A percentile compares a stretch with the other conserved stretches of the same genome.
phyloP scores from a whole-genome alignment of 2,888 invertebrate species.

The Piscicola geometra region DNA sequence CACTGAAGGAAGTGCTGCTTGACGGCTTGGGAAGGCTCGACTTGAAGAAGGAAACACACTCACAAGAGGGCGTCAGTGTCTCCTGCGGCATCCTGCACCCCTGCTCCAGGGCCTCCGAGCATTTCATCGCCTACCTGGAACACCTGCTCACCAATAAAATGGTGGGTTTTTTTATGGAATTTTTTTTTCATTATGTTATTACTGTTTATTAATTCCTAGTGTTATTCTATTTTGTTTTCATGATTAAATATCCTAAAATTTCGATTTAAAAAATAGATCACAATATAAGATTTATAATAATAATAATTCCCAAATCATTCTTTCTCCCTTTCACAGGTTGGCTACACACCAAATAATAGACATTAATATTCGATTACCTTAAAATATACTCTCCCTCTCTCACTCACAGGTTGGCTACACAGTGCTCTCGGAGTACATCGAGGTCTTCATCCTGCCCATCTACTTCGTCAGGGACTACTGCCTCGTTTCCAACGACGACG shows the following conservation, averaged over 20 bases:
- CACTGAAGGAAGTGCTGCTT: constrained; percentile 2
- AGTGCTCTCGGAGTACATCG: constrained; percentile 5
- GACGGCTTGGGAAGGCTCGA: constrained; percentile 2
- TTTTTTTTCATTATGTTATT: too few species aligned
- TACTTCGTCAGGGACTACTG: constrained; percentile 13
- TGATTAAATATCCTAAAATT: too few species aligned
- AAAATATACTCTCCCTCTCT: too few species aligned
- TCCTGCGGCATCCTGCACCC: constrained; percentile 9
- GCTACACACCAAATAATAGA: too few species aligned
- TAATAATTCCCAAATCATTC: too few species aligned
- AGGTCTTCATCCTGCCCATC: constrained; percentile 23
- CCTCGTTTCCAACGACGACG: constrained; percentile 1
- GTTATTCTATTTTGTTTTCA: too few species aligned
- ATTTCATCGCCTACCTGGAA: constrained; percentile 23
- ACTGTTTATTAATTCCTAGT: too few species aligned
- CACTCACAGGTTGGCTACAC: constrained; percentile 29
- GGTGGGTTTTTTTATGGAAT: constrained; percentile 10
- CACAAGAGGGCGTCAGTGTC: neutral
- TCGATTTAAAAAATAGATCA: too few species aligned
- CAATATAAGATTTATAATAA: too few species aligned
- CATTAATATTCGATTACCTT: too few species aligned
- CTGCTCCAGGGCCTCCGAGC: neutral
- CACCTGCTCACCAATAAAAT: constrained; percentile 14
- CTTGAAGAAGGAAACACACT: neutral
- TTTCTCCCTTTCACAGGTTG: too few species aligned